Evolutionary conservation across 2,888 invertebrate genomes (phyloP).

Genomic region (Nymphalis c-album): DNA sequence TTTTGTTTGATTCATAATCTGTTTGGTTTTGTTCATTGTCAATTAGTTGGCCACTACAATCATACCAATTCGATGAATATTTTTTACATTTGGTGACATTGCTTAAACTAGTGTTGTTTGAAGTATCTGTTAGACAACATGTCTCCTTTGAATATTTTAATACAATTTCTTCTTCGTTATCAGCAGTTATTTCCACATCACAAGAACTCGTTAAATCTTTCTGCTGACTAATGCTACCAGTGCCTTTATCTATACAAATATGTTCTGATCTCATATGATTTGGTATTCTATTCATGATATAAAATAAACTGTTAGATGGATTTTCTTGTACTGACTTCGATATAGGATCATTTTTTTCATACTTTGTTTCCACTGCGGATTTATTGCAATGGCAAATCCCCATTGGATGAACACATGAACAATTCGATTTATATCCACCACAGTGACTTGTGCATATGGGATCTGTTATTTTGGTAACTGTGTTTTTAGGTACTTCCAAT

Average conservation of each 20-base stretch:
- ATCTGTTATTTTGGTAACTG: background rate
- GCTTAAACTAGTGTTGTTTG: constrained; percentile 45
- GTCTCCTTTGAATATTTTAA: constrained; percentile 48
- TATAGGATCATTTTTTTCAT: constrained; percentile 48
- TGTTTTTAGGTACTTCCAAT: background rate
- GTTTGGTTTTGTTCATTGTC: constrained; percentile 31
- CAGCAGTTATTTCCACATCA: constrained; percentile 22
- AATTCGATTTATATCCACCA: constrained; percentile 60
- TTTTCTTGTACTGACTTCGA: constrained; percentile 51
- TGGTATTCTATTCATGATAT: constrained; percentile 51
- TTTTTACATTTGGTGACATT: constrained; percentile 35
- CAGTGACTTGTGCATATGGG: constrained; percentile 44
- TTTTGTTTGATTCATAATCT: constrained; percentile 38
- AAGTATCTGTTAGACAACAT: constrained; percentile 39
- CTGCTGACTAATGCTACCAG: background rate
- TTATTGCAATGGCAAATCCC: constrained; percentile 58
- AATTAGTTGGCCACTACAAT: constrained; percentile 12
- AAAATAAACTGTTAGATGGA: constrained; percentile 48
- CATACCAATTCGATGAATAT: constrained; percentile 31
- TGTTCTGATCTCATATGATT: constrained; percentile 37
- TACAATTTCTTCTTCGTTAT: constrained; percentile 45
- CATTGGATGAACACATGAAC: constrained; percentile 53
- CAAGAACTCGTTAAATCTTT: constrained; percentile 1
- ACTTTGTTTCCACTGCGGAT: constrained; percentile 47
- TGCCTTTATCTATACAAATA: constrained; percentile 1